Base-by-base conservation (phyloP, 2,888 invertebrate genomes). In the Drosophila anomelani region DNA sequence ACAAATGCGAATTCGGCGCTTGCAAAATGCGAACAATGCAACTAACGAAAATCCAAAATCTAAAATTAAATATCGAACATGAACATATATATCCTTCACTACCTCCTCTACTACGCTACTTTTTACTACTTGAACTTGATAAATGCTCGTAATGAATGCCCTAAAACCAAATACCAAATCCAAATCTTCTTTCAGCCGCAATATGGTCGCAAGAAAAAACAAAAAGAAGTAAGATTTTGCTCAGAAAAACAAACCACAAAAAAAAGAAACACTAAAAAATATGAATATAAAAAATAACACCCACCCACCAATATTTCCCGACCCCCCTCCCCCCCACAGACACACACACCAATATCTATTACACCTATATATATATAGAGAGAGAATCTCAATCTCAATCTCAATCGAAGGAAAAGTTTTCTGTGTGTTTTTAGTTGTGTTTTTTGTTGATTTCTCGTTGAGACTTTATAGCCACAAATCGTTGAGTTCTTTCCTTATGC, bases 171-270 rank as follows among this genome's bases (percentile, higher is more conserved):
- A 86, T 53, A 72, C 81, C 81, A 83, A 83, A 87, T 77, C 82
- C 76, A 90, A 92, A 92, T 91, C 90, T 92, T 92, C 92, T 92
- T 92, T 92, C 92, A 92, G 92, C 92, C 92, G 92, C 92, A 92
- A 92, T 96, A 96, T 96, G 97, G 97, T 96, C 96, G 97, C 96
- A 96, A 96, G 97, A 97, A 97, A 97, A 97, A 97, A 96, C 97
- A 97, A 96, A 97, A 97, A 97, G 97, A 97, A 97, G 97, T 97
- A 97, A 97, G 97, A 96, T 94, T 95, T 94, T 75, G 54, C 69
- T 91, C 76, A 86, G 86, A 87, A 86, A 77, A 75, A 29, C 29
- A 76, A 75, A 26, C n/a, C 26, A 46, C 17, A 32, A 54, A 23
- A 53, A 20, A 59, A 60, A 51, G 38, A 51, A 49, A 49, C 49